Evolutionary conservation across 2,888 invertebrate genomes (phyloP), one percentile per base, ranked within the genome.

Genomic region (Anarsia innoxiella): DNA sequence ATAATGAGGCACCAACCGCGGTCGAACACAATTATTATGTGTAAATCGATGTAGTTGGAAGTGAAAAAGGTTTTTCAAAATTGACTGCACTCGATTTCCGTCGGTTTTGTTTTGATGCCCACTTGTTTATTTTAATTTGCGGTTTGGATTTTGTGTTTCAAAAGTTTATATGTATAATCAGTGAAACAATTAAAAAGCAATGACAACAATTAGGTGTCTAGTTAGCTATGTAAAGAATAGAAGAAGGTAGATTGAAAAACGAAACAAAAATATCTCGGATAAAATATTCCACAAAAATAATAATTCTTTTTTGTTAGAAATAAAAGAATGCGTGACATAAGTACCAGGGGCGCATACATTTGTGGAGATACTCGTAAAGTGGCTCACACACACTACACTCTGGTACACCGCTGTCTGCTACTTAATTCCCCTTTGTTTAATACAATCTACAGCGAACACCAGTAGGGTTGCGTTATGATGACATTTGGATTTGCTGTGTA

Each of bases 21-120:
- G 65, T 65, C 64, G 63, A 69, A 71, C 66, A 73, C 69, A 76
- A 76, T 79, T 78, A 75, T 78, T 73, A 72, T 65, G 75, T 75
- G 70, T 71, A 74, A 75, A 78, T 72, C 63, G 59, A 68, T 65
- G 67, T 66, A 67, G 66, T 68, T 61, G 49, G 53, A 59, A 63
- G 61, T 66, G 57, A 66, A 68, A 71, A 62, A 53, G 62, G 56
- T 64, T 69, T 69, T 67, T 64, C 51, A 68, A 70, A 25, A 23
- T 2, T 23, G 23, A 23, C 12, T n/a, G n/a, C n/a, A 8, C 8
- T 19, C 19, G 19, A 19, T 19, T n/a, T n/a, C n/a, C n/a, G n/a
- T n/a, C n/a, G n/a, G n/a, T n/a, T n/a, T n/a, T n/a, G n/a, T n/a
- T n/a, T n/a, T n/a, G n/a, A n/a, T n/a, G n/a, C n/a, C n/a, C n/a